Base-by-base conservation (phyloP, 2,888 invertebrate species). In the Melitaea athalia region DNA sequence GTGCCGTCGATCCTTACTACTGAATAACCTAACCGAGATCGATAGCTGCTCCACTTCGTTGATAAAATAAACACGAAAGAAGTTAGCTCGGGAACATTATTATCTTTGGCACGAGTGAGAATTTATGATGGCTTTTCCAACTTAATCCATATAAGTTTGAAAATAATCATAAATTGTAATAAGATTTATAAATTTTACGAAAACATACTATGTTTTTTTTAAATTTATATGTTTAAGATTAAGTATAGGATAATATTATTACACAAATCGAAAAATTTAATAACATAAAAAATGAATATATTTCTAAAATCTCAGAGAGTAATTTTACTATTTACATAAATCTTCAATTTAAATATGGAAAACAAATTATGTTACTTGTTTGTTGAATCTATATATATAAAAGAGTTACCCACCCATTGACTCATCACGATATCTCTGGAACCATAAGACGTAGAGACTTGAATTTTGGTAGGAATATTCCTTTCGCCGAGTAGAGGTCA, bases 11-110 rank as follows among this genome's bases (percentile, higher is more conserved):
- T 82, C 80, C 78, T 75, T 76, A 80, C 80, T 78, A 75, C 75
- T 77, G 80, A 79, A 81, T 82, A 84, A 84, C 79, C 77, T 74
- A 72, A 75, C 73, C 69, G 70, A 71, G 75, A 75, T 79, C 77
- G 82, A 86, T 86, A 81, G 83, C 78, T 78, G 83, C 68, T 81
- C 84, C 78, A 82, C 79, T 86, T 85, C 74, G 76, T 77, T 75
- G 73, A 76, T 81, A 79, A 82, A 85, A 81, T 80, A 80, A 79
- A 81, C 78, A 74, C 68, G 63, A 55, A 68, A 60, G 65, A 67
- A 61, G 64, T 70, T 71, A 55, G 57, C 63, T 64, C 38, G 59
- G 53, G 42, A 43, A 43, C 42, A 45, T 55, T 61, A 55, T 66
- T 66, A 50, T 66, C 61, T 42, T 66, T 61, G 45, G n/a, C 43